phyloP scores from a whole-genome alignment of 2,888 invertebrate species.

The Choristoneura rosaceana region DNA sequence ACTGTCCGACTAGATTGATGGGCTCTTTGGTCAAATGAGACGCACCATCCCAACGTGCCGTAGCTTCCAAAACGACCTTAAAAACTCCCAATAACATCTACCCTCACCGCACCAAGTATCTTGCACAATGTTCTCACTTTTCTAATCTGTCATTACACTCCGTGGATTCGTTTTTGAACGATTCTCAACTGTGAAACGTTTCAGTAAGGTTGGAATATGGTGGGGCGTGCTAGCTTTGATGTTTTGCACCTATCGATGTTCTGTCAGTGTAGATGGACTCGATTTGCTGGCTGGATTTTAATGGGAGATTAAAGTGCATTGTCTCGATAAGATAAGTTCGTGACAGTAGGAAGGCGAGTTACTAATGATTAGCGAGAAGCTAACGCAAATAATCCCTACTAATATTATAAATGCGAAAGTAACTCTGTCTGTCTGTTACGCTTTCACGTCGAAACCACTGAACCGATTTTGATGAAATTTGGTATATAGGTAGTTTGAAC shows the following conservation, averaged over 20 bases:
- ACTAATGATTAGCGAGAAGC: background rate
- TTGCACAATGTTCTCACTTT: slow-evolving; percentile 38
- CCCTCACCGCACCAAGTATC: slow-evolving; percentile 16
- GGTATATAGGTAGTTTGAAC: too few species aligned
- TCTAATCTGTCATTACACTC: slow-evolving; percentile 42
- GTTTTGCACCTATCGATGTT: slow-evolving; percentile 44
- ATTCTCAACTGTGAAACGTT: slow-evolving; percentile 16
- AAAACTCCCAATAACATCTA: background rate
- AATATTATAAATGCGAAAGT: too few species aligned
- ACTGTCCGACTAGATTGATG: slow-evolving; percentile 48
- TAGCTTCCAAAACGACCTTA: slow-evolving; percentile 4
- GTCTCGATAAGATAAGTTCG: slow-evolving; percentile 13
- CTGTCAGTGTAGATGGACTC: slow-evolving; percentile 44
- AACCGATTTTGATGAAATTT: too few species aligned
- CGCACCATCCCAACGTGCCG: slow-evolving; percentile 9
- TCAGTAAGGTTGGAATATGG: slow-evolving; percentile 5
- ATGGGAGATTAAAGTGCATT: slow-evolving; percentile 28
- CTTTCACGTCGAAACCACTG: too few species aligned
- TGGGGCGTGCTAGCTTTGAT: slow-evolving; percentile 10
- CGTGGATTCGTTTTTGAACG: background rate
- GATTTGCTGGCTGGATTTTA: slow-evolving; percentile 42
- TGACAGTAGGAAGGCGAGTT: background rate
- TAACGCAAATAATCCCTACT: background rate
- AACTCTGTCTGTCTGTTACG: too few species aligned
- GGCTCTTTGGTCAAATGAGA: slow-evolving; percentile 46